Conservation (phyloP, 2,113 vertebrate genomes). For the Cyprinodon tularosa region DNA sequence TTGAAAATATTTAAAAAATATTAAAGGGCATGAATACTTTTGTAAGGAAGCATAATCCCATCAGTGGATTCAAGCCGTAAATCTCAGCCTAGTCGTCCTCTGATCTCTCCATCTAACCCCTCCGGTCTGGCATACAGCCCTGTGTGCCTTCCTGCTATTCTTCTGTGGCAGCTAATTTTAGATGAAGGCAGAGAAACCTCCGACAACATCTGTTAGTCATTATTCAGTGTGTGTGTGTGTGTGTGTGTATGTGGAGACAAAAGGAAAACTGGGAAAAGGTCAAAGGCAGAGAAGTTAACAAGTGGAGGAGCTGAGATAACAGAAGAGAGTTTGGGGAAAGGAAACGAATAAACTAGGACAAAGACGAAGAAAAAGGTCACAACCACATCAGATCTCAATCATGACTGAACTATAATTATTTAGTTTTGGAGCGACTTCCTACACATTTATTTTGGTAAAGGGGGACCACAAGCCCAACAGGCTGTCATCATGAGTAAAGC, state of each 20-base stretch:
- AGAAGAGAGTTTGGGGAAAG: constrained; percentile 38
- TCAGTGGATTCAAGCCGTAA: constrained; percentile 62
- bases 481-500: constrained; percentile 47
- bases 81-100: constrained; percentile 49
- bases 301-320: constrained; percentile 10
- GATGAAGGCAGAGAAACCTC: constrained; percentile 68
- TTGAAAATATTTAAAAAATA: not conserved
- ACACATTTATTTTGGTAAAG: constrained; percentile 44
- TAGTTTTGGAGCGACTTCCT: constrained; percentile 39
- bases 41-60: constrained; percentile 20
- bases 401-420: constrained; percentile 45
- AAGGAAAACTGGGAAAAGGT: constrained; percentile 53
- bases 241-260: constrained; percentile 16
- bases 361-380: constrained; percentile 25
- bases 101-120: constrained; percentile 14
- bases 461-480: constrained; percentile 56
- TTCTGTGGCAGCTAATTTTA: constrained; percentile 75
- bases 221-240: constrained; percentile 43
- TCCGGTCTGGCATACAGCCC: constrained; percentile 50
- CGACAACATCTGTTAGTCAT: constrained; percentile 70
- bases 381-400: constrained; percentile 36
- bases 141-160: constrained; percentile 75
- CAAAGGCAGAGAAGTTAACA: constrained; percentile 30
- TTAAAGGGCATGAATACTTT: not conserved
- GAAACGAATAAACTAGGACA: constrained; percentile 19